Evolutionary conservation across 1,140 invertebrate genomes (phyloP).

Genomic region (Calliopsis andreniformis): DNA sequence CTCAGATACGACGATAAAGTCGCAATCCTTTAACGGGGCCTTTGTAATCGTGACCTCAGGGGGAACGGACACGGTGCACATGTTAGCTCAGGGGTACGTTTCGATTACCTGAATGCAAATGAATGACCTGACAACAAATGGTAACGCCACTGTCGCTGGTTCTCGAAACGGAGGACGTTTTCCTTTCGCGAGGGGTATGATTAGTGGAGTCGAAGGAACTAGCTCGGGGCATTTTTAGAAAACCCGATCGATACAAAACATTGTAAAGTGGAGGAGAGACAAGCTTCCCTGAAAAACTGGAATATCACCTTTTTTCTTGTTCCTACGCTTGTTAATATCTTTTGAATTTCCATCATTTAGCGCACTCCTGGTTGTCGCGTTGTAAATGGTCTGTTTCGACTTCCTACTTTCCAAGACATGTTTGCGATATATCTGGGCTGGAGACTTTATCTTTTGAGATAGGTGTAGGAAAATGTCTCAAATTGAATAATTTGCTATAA

Average conservation of each 20-base stretch:
- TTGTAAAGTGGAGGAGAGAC: too few species aligned
- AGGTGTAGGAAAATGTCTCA: too few species aligned
- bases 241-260: background rate
- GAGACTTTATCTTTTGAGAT: too few species aligned
- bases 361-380: too few species aligned
- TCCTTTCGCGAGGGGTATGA: background rate
- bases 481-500: too few species aligned
- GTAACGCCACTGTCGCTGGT: background rate
- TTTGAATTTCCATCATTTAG: too few species aligned
- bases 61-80: background rate
- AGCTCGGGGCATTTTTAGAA: background rate
- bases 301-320: too few species aligned
- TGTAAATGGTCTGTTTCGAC: too few species aligned
- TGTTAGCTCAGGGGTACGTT: background rate
- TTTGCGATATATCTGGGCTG: too few species aligned
- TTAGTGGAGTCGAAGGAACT: background rate
- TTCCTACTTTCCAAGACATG: too few species aligned
- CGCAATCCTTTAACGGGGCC: background rate
- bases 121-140: conserved; percentile 6
- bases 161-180: background rate
- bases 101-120: conserved; percentile 23
- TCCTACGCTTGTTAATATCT: too few species aligned
- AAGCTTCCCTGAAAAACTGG: too few species aligned
- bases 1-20: conserved; percentile 10
- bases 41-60: background rate